phyloP scores from a whole-genome alignment of 2,113 vertebrate species.

The Sinosuthora webbiana region DNA sequence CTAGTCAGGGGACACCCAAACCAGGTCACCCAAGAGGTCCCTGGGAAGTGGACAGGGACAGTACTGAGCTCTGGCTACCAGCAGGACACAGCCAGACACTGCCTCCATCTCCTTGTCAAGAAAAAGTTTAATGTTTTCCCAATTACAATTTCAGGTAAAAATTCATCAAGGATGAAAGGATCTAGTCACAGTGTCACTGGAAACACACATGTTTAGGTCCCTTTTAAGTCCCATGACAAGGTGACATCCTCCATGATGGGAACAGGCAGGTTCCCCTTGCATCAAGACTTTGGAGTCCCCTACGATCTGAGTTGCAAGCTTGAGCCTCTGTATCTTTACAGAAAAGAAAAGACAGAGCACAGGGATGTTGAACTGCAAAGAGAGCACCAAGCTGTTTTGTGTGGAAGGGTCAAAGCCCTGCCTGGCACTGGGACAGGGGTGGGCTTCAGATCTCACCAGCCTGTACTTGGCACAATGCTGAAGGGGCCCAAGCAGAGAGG shows the following conservation, averaged over 20 bases:
- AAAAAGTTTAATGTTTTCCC: not conserved
- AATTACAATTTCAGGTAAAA: not conserved
- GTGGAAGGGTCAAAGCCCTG: not conserved
- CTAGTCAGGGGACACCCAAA: not conserved
- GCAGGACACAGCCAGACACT: not conserved
- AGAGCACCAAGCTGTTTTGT: not conserved
- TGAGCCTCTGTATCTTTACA: not conserved
- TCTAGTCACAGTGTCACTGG: not conserved
- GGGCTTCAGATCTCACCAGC: not conserved
- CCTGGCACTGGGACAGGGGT: not conserved
- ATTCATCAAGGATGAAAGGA: not conserved
- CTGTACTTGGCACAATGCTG: not conserved
- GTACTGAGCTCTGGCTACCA: not conserved
- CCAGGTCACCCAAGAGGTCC: not conserved
- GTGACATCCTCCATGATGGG: not conserved
- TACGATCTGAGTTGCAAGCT: rapidly evolving
- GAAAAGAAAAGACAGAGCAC: not conserved
- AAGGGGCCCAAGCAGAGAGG: not conserved
- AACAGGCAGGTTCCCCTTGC: not conserved
- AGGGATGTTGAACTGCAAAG: not conserved
- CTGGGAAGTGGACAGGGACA: not conserved
- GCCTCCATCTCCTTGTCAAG: not conserved
- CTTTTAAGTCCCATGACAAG: not conserved
- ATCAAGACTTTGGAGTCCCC: not conserved
- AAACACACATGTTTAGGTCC: rapidly evolving